Percentiles rank a stretch among this genome's conserved stretches.
These are phyloP conservation scores for Phalloptychus januarius DNA, from an alignment of 2,797 vertebrate species.

Conservation along the genomic window DNA sequence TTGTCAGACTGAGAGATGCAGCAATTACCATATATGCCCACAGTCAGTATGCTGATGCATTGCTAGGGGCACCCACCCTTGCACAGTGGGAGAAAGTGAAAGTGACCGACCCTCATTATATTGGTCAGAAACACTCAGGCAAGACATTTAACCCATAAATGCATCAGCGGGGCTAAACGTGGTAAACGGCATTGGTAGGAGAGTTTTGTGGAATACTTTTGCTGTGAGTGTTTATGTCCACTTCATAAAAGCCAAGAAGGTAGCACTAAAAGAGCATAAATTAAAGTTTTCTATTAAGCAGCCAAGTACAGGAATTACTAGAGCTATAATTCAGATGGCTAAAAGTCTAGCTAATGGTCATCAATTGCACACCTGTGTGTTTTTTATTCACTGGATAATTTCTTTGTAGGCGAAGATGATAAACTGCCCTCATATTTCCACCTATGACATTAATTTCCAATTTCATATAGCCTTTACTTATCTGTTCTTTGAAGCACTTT, in stretches of 20 bases:
- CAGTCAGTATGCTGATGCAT: constrained; percentile 26
- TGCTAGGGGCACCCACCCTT: background rate
- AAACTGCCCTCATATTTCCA: background rate
- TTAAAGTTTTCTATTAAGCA: background rate
- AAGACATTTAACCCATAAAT: constrained; percentile 37
- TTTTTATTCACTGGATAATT: background rate
- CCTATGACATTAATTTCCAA: background rate
- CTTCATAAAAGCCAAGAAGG: background rate
- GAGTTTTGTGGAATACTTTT: constrained; percentile 6
- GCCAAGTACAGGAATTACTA: background rate
- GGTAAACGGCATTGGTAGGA: background rate
- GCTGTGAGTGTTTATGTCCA: background rate
- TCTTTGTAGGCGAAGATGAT: background rate
- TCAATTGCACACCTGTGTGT: background rate
- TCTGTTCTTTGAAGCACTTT: background rate
- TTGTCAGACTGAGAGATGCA: constrained; percentile 48
- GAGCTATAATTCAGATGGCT: background rate
- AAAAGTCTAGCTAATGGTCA: background rate
- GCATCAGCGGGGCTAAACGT: constrained; percentile 10
- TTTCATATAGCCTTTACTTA: background rate
- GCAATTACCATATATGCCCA: constrained; percentile 44
- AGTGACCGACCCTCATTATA: constrained; percentile 32
- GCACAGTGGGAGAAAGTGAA: constrained; percentile 14
- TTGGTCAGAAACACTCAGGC: constrained; percentile 16
- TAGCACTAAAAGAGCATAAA: background rate